Evolutionary conservation across 2,113 vertebrate species (phyloP).

Genomic region (Pontoporia blainvillei): DNA sequence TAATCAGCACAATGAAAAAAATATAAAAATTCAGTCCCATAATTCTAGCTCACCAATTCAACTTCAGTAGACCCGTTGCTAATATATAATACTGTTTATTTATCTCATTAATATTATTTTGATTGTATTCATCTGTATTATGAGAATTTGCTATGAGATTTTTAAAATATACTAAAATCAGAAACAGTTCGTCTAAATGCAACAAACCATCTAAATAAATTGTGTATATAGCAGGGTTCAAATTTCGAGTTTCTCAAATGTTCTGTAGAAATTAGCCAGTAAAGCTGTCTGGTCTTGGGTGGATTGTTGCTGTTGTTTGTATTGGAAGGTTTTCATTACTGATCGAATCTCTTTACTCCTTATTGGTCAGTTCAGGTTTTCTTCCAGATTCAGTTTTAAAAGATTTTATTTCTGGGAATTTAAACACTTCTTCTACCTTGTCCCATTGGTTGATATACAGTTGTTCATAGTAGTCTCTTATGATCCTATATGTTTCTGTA

Average conservation of each 20-base stretch:
- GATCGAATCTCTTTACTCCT: background rate
- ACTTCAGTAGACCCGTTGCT: background rate
- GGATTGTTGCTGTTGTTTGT: background rate
- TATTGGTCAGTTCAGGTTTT: background rate
- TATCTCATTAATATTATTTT: background rate
- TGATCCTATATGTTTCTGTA: background rate
- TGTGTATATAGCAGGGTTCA: background rate
- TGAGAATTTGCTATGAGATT: background rate
- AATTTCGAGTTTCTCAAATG: background rate
- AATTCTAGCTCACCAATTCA: background rate
- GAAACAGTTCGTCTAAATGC: background rate
- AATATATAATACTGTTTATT: background rate
- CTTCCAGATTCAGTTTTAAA: background rate
- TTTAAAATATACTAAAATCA: background rate
- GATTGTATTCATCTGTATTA: background rate
- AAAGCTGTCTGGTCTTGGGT: background rate
- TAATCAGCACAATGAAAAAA: background rate
- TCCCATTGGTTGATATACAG: background rate
- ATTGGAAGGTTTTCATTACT: background rate
- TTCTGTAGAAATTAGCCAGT: background rate
- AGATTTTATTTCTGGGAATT: background rate
- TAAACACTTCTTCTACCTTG: background rate
- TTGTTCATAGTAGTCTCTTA: background rate
- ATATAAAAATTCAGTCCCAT: background rate
- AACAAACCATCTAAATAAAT: background rate